A percentile compares a stretch with the other conserved stretches of the same genome.
These are phyloP conservation scores for honey bee (Apis mellifera) DNA, from an alignment of 1,140 invertebrate genomes.

Conservation along the genomic window DNA sequence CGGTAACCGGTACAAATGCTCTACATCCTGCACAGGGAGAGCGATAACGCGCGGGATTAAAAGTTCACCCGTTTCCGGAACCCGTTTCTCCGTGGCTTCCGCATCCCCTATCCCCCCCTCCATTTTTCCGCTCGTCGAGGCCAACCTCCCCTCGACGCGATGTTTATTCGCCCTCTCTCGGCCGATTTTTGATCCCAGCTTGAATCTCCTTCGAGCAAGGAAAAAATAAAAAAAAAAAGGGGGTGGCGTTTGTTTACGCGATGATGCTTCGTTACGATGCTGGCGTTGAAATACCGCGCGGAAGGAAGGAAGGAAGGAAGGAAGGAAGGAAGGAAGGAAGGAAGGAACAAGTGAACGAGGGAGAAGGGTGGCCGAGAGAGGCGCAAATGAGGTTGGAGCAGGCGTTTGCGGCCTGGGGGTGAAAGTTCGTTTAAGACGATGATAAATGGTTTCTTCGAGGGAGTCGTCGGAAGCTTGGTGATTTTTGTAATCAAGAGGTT, in stretches of 20 bases:
- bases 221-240: too few species aligned
- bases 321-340: neutral
- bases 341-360: neutral
- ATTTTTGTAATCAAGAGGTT: neutral
- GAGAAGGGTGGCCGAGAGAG: too few species aligned
- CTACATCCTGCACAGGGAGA: constrained; percentile 19
- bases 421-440: neutral
- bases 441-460: neutral
- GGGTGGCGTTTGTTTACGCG: neutral
- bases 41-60: constrained; percentile 64
- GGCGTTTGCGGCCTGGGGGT: neutral
- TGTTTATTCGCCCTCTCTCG: neutral
- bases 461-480: neutral
- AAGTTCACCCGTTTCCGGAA: constrained; percentile 53
- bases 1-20: constrained; percentile 50
- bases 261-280: neutral
- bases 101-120: neutral
- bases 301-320: neutral
- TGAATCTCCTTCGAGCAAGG: neutral
- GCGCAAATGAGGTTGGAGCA: neutral
- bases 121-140: neutral
- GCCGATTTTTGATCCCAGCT: neutral
- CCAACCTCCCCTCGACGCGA: neutral
- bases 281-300: neutral
- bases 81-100: constrained; percentile 15